Conservation (phyloP, 2,888 invertebrate species). For the Icerya purchasi region DNA sequence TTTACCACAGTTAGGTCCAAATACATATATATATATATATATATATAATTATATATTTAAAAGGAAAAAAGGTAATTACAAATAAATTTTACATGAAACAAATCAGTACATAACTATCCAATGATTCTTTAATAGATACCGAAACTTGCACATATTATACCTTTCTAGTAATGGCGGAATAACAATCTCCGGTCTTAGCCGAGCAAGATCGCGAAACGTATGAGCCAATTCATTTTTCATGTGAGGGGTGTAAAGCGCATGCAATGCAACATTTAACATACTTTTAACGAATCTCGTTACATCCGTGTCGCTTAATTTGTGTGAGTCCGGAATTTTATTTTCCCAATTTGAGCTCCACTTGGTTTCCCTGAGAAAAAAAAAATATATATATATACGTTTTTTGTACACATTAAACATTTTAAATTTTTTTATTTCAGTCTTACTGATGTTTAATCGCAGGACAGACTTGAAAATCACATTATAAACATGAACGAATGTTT, state of each 20-base stretch:
- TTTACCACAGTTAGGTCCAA: too few relatives aligned
- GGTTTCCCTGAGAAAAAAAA: conserved; percentile 37
- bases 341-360: conserved; percentile 42
- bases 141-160: conserved; percentile 22
- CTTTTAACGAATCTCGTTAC: conserved; percentile 59
- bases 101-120: too few relatives aligned
- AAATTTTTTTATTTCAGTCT: too few relatives aligned
- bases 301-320: conserved; percentile 54
- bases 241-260: conserved; percentile 55
- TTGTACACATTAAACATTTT: too few relatives aligned
- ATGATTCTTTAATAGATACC: too few relatives aligned
- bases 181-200: conserved; percentile 56
- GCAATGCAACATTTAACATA: conserved; percentile 48
- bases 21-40: not conserved
- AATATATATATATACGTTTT: too few relatives aligned
- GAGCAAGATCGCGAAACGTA: conserved; percentile 52
- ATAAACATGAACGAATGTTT: too few relatives aligned
- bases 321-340: conserved; percentile 39
- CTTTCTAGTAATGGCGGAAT: conserved; percentile 63
- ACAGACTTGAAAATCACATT: too few relatives aligned
- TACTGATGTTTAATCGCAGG: too few relatives aligned
- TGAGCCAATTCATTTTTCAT: conserved; percentile 39
- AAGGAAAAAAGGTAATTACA: not conserved
- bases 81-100: too few relatives aligned
- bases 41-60: not conserved